Percentiles rank a stretch among this genome's conserved stretches.
Evolutionary conservation across 2,797 vertebrate species (phyloP).

Genomic region (Thunnus albacares): DNA sequence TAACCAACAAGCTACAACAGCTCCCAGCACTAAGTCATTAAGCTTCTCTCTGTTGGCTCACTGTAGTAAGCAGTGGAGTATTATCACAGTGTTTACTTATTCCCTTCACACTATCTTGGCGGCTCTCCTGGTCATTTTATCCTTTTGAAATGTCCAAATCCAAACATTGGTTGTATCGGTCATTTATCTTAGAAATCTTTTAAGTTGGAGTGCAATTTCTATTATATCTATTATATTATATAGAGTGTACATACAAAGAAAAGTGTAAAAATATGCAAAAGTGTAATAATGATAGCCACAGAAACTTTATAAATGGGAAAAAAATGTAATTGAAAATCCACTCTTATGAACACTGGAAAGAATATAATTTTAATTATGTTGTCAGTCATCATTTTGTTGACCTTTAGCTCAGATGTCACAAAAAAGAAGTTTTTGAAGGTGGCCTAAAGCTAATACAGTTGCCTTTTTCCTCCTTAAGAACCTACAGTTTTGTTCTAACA

Average conservation of each 20-base stretch:
- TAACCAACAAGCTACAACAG: slow-evolving; percentile 26
- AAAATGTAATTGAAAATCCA: neutral
- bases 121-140: slow-evolving; percentile 11
- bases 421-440: neutral
- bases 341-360: neutral
- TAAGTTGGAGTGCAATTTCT: neutral
- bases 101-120: neutral
- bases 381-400: neutral
- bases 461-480: neutral
- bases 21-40: slow-evolving; percentile 50
- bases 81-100: slow-evolving; percentile 54
- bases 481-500: neutral
- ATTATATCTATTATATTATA: too few species aligned
- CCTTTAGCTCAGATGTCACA: neutral
- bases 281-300: neutral
- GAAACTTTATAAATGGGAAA: neutral
- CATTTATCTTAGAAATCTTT: too few species aligned
- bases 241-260: too few species aligned
- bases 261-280: too few species aligned
- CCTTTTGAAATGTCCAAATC: neutral
- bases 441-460: neutral
- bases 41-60: slow-evolving; percentile 47
- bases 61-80: slow-evolving; percentile 25
- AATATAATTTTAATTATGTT: neutral
- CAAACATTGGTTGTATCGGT: neutral